phyloP scores from a whole-genome alignment of 2,797 vertebrate genomes.

The Cynodonichthys magdalenae region DNA sequence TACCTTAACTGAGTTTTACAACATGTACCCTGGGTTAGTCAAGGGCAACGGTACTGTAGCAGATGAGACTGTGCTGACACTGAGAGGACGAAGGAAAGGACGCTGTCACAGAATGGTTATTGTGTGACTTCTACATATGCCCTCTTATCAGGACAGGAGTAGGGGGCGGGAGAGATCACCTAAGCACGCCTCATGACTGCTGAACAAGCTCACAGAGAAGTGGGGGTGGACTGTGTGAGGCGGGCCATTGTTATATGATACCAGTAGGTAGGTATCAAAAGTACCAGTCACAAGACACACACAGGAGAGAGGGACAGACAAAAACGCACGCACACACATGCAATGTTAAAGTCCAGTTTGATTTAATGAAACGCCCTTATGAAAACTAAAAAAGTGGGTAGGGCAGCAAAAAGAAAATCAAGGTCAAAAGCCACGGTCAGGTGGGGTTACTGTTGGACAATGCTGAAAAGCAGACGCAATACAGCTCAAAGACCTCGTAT shows the following conservation, averaged over 20 bases:
- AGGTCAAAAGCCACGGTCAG: constrained; percentile 28
- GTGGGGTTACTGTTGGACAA: constrained; percentile 27
- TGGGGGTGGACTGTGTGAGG: constrained; percentile 69
- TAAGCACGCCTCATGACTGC: constrained; percentile 66
- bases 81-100: constrained; percentile 23
- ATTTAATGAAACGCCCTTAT: constrained; percentile 36
- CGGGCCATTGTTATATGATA: constrained; percentile 77
- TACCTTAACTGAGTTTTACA: constrained; percentile 26
- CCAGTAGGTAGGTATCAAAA: constrained; percentile 76
- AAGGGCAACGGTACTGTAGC: constrained; percentile 35
- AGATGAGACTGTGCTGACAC: constrained; percentile 22
- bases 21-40: constrained; percentile 32
- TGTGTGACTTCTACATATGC: constrained; percentile 62
- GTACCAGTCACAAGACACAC: constrained; percentile 74
- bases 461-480: constrained; percentile 11
- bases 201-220: constrained; percentile 46
- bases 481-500: constrained; percentile 10
- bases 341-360: constrained; percentile 12
- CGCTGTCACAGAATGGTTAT: constrained; percentile 56
- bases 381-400: constrained; percentile 47
- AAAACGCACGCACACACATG: constrained; percentile 4
- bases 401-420: constrained; percentile 57
- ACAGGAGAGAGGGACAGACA: constrained; percentile 42
- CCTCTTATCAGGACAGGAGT: constrained; percentile 57
- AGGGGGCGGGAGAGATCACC: constrained; percentile 65